Evolutionary conservation across 1,140 invertebrate genomes (phyloP), one percentile per base, ranked within the genome.

Genomic region (Lordiphosa clarofinis): DNA sequence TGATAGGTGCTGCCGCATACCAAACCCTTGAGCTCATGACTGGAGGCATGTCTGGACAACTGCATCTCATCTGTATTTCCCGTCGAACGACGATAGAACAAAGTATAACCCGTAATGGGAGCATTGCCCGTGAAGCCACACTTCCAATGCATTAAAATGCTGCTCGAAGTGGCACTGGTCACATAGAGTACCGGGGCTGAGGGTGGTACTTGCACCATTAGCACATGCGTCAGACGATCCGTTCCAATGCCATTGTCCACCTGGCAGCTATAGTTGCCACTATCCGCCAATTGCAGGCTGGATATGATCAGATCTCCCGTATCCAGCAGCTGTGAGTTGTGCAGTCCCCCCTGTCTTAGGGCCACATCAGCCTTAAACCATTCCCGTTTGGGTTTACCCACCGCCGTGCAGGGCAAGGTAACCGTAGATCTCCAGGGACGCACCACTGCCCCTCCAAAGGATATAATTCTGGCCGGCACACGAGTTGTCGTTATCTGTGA

Each of bases 1-100:
- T 94, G 93, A 76, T 95, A 95, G 19, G 92, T 93, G 53, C 93
- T 94, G 1, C 94, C 94, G 79, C 94, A 95, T 0, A 92, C 86
- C 3, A 95, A 87, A 24, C 92, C 93, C 88, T 94, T 94, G 2
- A 94, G 87, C 84, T 94, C 93, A 55, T 93, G 92, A 56, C 91
- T 94, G 0, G 91, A 91, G 5, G 92, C 91, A 55, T 93, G 91
- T 4, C 93, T 90, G 0, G 93, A 92, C 5, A 95, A 82, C 42
- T 91, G 90, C 47, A 94, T 86, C 78, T 94, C 93, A 46, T 94
- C 92, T 36, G 92, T 88, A 61, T 92, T 92, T 3, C 92, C 93
- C 55, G 92, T 91, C 24, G 91, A 90, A 21, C 92, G 91, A 37
- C 92, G 90, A 79, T 93, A 94, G 79, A 92, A 92, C n/a, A 94